Conservation (phyloP, 2,797 vertebrate genomes). For the Lagorchestes hirsutus region DNA sequence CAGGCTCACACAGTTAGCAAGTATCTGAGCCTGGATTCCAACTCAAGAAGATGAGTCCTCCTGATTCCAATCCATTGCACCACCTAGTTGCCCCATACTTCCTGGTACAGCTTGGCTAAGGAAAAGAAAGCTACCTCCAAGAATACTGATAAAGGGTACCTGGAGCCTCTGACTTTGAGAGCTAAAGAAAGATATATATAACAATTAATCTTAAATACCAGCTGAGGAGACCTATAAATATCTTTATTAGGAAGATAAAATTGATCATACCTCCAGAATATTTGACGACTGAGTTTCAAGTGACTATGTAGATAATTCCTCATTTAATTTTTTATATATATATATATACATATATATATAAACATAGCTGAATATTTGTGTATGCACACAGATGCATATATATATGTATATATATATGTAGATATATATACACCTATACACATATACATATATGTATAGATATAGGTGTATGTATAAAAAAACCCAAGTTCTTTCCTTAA, state of each 20-base stretch:
- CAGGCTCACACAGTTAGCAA: not conserved
- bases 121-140: not conserved
- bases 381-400: no score
- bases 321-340: not conserved
- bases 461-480: not conserved
- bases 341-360: no score
- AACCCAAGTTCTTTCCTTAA: not conserved
- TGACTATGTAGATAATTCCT: not conserved
- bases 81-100: not conserved
- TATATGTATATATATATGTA: rapidly evolving
- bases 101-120: not conserved
- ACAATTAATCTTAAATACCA: not conserved
- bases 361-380: no score
- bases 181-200: not conserved
- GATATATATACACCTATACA: no score
- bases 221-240: not conserved
- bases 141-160: not conserved
- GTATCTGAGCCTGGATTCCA: not conserved
- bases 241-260: not conserved
- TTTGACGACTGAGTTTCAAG: not conserved
- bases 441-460: no score
- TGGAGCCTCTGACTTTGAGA: not conserved
- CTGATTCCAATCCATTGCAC: not conserved
- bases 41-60: not conserved
- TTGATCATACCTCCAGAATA: not conserved